Evolutionary conservation across 2,113 vertebrate genomes (phyloP), one percentile per base, ranked within the genome.

Genomic region (Carassius carassius): DNA sequence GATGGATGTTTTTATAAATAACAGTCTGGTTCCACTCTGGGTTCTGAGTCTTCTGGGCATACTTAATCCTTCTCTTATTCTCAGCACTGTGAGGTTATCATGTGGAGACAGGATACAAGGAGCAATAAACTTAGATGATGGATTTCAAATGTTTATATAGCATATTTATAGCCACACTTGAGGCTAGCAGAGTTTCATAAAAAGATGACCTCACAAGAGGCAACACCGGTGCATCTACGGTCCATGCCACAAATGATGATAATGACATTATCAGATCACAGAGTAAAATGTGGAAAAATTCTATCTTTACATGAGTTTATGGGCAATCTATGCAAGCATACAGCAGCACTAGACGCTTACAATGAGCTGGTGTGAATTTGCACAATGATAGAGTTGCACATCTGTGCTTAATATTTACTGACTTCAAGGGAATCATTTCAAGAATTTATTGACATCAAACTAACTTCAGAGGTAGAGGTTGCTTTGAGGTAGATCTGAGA

Each of bases 11-110:
- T 94, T 99, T 99, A 92, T 99, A 99, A 93, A 99, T 99, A 85
- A 99, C 98, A 0, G 97, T 99, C 94, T 99, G 98, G 94, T 99
- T 99, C 98, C 98, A 99, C 88, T 99, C 98, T 58, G 98, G 98
- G 92, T 99, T 99, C 93, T 96, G 91, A 88, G 96, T 99, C 91
- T 97, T 99, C 93, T 99, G 98, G 35, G 96, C 89, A 58, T 99
- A 96, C 89, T 98, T 99, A 86, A 97, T 99, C 84, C 96, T 96
- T 89, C 97, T 93, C 91, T 98, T 99, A 93, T 99, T 97, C 83
- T 99, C 98, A 88, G 96, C 97, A 92, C 98, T 99, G 93, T 89
- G 91, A 89, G 91, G 81, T 91, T 44, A 89, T 70, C 60, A 90
- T 69, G 90, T 88, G 88, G 14, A 91, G 77, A 91, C 76, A 86